These are phyloP conservation scores for Agriopis marginaria DNA, from an alignment of 2,888 invertebrate genomes.

Conservation along the genomic window DNA sequence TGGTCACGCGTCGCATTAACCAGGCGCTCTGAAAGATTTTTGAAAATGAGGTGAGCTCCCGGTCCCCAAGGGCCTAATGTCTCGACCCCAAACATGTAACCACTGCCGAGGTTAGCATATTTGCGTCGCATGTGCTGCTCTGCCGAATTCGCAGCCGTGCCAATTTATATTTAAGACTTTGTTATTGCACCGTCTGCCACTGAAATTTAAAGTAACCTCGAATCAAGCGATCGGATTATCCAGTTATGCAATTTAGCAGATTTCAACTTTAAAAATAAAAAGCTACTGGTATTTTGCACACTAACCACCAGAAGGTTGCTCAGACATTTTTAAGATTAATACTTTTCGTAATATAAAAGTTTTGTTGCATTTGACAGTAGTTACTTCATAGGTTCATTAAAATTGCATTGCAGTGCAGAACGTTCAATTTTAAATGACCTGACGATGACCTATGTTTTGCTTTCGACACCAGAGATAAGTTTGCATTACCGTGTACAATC, in stretches of 20 bases:
- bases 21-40: no score
- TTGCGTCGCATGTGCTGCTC: no score
- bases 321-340: not conserved
- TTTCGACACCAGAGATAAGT: constrained; percentile 19
- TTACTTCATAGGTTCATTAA: constrained; percentile 8
- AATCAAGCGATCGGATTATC: not conserved
- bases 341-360: not conserved
- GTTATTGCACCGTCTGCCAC: no score
- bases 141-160: no score
- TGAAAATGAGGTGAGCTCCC: no score
- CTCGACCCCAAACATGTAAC: no score
- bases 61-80: no score
- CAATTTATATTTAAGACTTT: no score
- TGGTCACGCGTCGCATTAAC: no score
- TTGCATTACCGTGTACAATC: constrained; percentile 7
- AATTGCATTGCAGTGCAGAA: constrained; percentile 16
- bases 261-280: not conserved
- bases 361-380: not conserved
- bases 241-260: constrained; percentile 11
- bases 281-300: not conserved
- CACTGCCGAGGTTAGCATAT: no score
- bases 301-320: not conserved
- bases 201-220: constrained; percentile 17
- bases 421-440: constrained; percentile 26
- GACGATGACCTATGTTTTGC: constrained; percentile 26